Base-by-base conservation (phyloP, 2,888 invertebrate species). In the Caenorhabditis japonica region DNA sequence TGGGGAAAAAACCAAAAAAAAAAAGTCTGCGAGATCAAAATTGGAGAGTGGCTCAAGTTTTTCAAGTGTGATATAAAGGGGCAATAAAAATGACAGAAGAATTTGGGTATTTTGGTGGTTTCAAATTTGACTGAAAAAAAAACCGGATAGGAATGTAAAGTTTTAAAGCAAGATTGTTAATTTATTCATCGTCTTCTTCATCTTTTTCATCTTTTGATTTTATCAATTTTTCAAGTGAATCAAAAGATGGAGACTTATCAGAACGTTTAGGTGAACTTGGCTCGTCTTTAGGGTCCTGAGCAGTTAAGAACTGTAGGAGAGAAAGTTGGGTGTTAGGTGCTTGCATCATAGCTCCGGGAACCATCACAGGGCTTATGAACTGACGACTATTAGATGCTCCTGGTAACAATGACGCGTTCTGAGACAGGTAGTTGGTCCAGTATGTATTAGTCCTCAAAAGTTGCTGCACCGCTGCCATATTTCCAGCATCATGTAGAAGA, bases 401-500 rank as follows among this genome's bases (percentile, higher is more conserved):
- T 10, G 60, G 41, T 13, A 53, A 47, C 53, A 69, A 34, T 12
- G 58, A n/a, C 1, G 38, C 44, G 15, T 44, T 61, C 44, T 69
- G 69, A 13, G 56, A 17, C 4, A 77, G 12, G 52, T 82, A 84
- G 41, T 74, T 76, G 2, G 79, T 53, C 87, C 86, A 86, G 62
- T 87, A 87, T n/a, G 87, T 85, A 58, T 83, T 82, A 34, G 79
- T 81, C 10, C 83, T 66, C 8, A 86, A 60, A 25, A 91, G 87
- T 77, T 97, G 91, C 76, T 97, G 92, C 88, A 99, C 94, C 17
- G 97, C 97, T 0, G 96, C 96, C 90, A 94, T 95, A 90, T 97
- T 97, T 7, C 95, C 95, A 0, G 97, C 95, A 89, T 99, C 99
- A 1, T 96, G 95, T 60, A 99, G 90, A 39, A 99, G 91, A 88